A percentile compares a stretch with the other conserved stretches of the same genome.
These are phyloP conservation scores for Lysandra bellargus DNA, from an alignment of 2,888 invertebrate species.

Conservation along the genomic window DNA sequence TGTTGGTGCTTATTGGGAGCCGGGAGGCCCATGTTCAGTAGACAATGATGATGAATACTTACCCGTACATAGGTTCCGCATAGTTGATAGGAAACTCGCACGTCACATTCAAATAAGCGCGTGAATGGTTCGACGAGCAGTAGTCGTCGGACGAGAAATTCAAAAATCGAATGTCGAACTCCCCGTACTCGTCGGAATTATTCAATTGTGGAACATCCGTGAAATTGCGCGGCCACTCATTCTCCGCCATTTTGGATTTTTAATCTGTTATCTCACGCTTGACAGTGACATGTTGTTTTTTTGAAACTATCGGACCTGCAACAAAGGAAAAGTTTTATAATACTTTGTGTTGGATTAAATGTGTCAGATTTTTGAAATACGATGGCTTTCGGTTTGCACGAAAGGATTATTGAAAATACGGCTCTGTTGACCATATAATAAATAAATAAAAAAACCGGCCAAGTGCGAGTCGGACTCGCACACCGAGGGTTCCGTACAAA, in stretches of 20 bases:
- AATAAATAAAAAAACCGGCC: no score
- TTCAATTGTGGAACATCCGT: slow-evolving; percentile 43
- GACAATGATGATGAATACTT: slow-evolving; percentile 39
- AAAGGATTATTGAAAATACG: background rate
- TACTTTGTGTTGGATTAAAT: background rate
- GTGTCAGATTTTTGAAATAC: background rate
- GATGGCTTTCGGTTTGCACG: background rate
- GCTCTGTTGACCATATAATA: no score
- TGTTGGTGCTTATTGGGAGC: no score
- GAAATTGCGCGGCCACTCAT: background rate
- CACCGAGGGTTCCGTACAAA: no score
- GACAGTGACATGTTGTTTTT: slow-evolving; percentile 47
- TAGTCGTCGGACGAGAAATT: slow-evolving; percentile 68
- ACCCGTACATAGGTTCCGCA: slow-evolving; percentile 84
- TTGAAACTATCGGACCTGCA: slow-evolving; percentile 35
- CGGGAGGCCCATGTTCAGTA: no score
- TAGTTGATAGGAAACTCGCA: slow-evolving; percentile 83
- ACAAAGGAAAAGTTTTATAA: slow-evolving; percentile 42
- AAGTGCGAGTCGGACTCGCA: no score
- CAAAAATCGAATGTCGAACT: slow-evolving; percentile 48
- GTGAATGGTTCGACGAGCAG: slow-evolving; percentile 67
- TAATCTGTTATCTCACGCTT: slow-evolving; percentile 50
- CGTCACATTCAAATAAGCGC: slow-evolving; percentile 82
- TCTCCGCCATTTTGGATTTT: slow-evolving; percentile 61
- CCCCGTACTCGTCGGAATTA: slow-evolving; percentile 55